A percentile compares a stretch with the other conserved stretches of the same genome.
phyloP scores from a whole-genome alignment of 2,888 invertebrate species.

The Tipula vernalis region DNA sequence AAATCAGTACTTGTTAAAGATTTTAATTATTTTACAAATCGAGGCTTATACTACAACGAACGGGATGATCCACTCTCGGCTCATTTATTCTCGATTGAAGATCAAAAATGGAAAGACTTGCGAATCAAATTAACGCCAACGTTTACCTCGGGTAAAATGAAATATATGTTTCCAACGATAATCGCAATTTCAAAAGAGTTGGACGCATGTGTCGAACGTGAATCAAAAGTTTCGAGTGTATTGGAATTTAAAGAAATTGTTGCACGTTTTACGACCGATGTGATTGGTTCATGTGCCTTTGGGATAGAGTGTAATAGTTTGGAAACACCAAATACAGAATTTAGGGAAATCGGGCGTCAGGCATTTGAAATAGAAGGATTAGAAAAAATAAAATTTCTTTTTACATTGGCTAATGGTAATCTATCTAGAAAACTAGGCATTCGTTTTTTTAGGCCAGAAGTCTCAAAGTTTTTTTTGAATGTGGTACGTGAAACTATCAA shows the following conservation, averaged over 20 bases:
- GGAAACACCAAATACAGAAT: slow-evolving; percentile 29
- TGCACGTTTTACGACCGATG: slow-evolving; percentile 33
- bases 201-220: slow-evolving; percentile 19
- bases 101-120: background rate
- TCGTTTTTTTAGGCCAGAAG: background rate
- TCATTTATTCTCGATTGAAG: background rate
- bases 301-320: slow-evolving; percentile 38
- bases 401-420: background rate
- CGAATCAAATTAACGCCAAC: slow-evolving; percentile 34
- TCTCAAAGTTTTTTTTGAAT: slow-evolving; percentile 21
- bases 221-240: background rate
- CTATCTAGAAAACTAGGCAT: background rate
- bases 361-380: slow-evolving; percentile 19
- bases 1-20: slow-evolving; percentile 25
- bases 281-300: slow-evolving; percentile 31
- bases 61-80: slow-evolving; percentile 26
- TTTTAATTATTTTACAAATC: slow-evolving; percentile 30
- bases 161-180: slow-evolving; percentile 34
- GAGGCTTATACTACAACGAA: slow-evolving; percentile 26
- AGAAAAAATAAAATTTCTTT: background rate
- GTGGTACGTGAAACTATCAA: slow-evolving; percentile 31
- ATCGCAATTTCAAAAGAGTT: slow-evolving; percentile 24
- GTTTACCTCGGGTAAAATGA: slow-evolving; percentile 39
- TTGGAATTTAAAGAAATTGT: slow-evolving; percentile 28
- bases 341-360: slow-evolving; percentile 23